phyloP scores from a whole-genome alignment of 2,113 vertebrate species.

The Scomber colias region DNA sequence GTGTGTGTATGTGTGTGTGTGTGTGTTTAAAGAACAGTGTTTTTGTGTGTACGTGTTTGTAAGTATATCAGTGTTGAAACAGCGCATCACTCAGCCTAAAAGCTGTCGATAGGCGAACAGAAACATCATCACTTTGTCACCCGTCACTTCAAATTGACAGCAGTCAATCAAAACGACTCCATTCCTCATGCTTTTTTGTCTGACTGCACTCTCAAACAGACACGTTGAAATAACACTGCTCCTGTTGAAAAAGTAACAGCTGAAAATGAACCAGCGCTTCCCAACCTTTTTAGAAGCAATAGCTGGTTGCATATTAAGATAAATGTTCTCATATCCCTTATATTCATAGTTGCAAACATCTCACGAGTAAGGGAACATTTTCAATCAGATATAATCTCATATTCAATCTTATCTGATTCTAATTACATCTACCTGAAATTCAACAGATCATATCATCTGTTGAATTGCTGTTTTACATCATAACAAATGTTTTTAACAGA shows the following conservation, averaged over 20 bases:
- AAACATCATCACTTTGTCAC: constrained; percentile 77
- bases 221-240: constrained; percentile 46
- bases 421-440: no score
- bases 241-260: neutral
- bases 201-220: constrained; percentile 58
- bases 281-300: neutral
- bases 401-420: no score
- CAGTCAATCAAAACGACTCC: constrained; percentile 51
- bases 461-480: no score
- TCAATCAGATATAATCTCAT: no score
- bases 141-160: constrained; percentile 73
- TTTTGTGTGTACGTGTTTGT: constrained; percentile 60
- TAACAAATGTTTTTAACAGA: no score
- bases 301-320: neutral
- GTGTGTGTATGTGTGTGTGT: constrained; percentile 55
- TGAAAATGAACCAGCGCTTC: neutral
- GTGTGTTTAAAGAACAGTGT: constrained; percentile 80
- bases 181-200: constrained; percentile 70
- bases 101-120: constrained; percentile 83
- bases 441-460: no score
- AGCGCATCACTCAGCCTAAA: constrained; percentile 81
- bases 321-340: neutral
- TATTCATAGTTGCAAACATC: no score
- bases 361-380: no score
- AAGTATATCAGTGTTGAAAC: constrained; percentile 76